Evolutionary conservation across 2,797 vertebrate species (phyloP), one percentile per base, ranked within the genome.

Genomic region (Sparidentex hasta): DNA sequence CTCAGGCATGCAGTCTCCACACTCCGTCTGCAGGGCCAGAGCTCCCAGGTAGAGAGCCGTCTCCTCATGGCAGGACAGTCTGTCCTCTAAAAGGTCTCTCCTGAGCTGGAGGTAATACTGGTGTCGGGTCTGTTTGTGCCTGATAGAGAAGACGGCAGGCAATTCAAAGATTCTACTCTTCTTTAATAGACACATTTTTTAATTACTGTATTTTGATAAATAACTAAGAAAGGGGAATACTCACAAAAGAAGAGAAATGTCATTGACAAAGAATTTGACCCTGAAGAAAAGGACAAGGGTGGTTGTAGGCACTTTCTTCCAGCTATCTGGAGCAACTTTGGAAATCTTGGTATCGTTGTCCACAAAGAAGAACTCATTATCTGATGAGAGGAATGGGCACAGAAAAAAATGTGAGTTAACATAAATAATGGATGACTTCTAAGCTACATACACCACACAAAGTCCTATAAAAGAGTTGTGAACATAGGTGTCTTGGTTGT

Each of bases 91-190:
- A 82, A 99, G 88, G 85, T 99, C 98, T 91, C 93, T 97, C 82
- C 97, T 95, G 79, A 99, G 95, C 92, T 99, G 97, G 55, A 98
- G 96, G 92, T 98, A 98, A 91, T 95, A 97, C 88, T 98, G 96
- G 85, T 98, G 97, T 21, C 95, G 94, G 63, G 96, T 98, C 90
- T 94, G 90, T 79, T 94, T 93, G 14, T 98, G 95, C 88, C 97
- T 99, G 89, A 54, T 9, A 59, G 51, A 83, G 21, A 70, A 51
- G 41, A 56, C 0, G 0, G 0, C 6, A 55, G 2, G 58, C 1
- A 47, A 44, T 69, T 46, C 2, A 71, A 48, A 0, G 7, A 33
- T 43, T 48, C 0, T 0, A 3, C 1, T 5, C 0, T 0, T 7
- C 25, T 21, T 16, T 0, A 58, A 0, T 1, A 12, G 11, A 51